phyloP scores from a whole-genome alignment of 2,113 vertebrate genomes.

The Myocastor coypus region DNA sequence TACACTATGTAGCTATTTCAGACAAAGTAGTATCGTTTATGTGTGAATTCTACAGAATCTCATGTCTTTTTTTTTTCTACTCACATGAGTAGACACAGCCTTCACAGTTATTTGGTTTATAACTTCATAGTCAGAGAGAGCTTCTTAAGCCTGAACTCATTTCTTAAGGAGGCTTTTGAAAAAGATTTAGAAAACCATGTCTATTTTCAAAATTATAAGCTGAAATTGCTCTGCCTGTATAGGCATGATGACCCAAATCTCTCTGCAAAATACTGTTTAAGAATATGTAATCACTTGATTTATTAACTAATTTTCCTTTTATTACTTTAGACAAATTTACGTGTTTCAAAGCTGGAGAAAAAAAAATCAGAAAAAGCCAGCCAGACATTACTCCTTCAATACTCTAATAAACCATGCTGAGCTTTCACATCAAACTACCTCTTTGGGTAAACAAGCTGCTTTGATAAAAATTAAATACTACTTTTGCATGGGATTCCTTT shows the following conservation, averaged over 20 bases:
- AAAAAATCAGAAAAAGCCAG: conserved; percentile 48
- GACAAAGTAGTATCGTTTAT: not conserved
- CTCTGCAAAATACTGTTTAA: conserved; percentile 30
- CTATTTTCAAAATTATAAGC: conserved; percentile 25
- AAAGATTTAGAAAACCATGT: conserved; percentile 40
- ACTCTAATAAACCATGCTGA: conserved; percentile 61
- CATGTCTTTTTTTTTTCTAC: not conserved
- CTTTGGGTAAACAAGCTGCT: conserved; percentile 55
- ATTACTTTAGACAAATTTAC: conserved; percentile 41
- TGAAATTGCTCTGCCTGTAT: not conserved
- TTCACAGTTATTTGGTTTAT: conserved; percentile 34
- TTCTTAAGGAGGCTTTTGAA: conserved; percentile 21
- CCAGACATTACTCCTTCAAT: not conserved
- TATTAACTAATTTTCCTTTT: conserved; percentile 62
- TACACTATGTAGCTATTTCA: not conserved
- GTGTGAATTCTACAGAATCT: not conserved
- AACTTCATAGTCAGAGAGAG: not conserved
- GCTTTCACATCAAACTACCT: conserved; percentile 53
- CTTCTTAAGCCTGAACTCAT: conserved; percentile 26
- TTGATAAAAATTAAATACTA: conserved; percentile 75
- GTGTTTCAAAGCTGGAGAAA: conserved; percentile 61
- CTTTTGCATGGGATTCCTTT: conserved; percentile 65
- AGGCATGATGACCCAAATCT: conserved; percentile 31
- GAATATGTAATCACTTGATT: conserved; percentile 43
- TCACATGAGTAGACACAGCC: not conserved